Evolutionary conservation across 53 echinoderm and acorn worm species (phyloP).

Genomic region (Patiria pectinifera): DNA sequence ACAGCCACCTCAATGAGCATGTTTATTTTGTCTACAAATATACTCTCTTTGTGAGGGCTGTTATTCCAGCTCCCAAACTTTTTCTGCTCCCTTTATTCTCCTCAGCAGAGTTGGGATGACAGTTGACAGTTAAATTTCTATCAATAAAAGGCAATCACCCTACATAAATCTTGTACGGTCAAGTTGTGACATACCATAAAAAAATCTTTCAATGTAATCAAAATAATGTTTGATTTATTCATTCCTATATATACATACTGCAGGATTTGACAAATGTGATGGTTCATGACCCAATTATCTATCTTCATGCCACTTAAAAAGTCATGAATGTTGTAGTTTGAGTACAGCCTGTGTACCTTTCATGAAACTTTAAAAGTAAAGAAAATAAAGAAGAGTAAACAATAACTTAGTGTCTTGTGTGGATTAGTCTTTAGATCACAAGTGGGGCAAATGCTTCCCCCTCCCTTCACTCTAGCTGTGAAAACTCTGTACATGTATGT

Average conservation of each 20-base stretch:
- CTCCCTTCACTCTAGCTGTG: too few relatives aligned
- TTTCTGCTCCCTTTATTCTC: neutral
- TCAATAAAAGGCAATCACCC: neutral
- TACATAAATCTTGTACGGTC: neutral
- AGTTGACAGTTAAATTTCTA: neutral
- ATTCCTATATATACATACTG: neutral
- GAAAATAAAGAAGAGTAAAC: too few relatives aligned
- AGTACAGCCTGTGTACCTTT: too few relatives aligned
- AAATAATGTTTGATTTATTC: neutral
- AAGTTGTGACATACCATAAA: neutral
- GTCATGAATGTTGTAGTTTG: neutral
- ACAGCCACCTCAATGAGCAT: neutral
- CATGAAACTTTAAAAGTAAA: too few relatives aligned
- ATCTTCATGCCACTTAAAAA: neutral
- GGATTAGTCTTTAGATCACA: too few relatives aligned
- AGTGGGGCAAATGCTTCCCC: too few relatives aligned
- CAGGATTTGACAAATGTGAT: neutral
- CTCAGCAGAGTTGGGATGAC: neutral
- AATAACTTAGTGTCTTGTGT: too few relatives aligned
- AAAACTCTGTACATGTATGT: too few relatives aligned
- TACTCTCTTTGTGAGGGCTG: neutral
- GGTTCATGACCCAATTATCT: neutral
- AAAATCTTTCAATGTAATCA: neutral
- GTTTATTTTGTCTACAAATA: conserved; percentile 22
- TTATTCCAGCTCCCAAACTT: neutral